These are phyloP conservation scores for Orientallactaga bullata DNA, from an alignment of 2,113 vertebrate species.

Conservation along the genomic window DNA sequence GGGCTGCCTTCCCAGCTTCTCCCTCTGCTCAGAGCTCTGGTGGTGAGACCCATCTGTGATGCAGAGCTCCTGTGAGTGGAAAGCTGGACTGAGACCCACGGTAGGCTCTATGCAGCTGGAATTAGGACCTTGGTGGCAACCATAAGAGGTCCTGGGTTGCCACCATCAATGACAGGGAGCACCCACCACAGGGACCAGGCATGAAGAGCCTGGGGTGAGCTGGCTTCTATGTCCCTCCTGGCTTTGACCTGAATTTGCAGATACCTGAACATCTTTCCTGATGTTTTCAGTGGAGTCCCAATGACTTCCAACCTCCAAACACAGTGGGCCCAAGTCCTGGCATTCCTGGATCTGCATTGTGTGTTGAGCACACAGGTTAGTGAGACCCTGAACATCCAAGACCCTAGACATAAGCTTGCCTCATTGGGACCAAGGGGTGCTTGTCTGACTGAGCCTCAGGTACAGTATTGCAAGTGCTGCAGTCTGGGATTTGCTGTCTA, in stretches of 20 bases:
- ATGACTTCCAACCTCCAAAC: not conserved
- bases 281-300: not conserved
- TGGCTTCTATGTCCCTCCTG: not conserved
- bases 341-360: not conserved
- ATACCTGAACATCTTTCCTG: not conserved
- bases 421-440: fast-evolving
- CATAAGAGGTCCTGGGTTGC: not conserved
- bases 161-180: not conserved
- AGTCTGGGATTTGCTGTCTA: not conserved
- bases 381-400: not conserved
- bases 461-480: not conserved
- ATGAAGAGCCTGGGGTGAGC: not conserved
- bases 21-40: not conserved
- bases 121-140: no score
- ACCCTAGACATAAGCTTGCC: not conserved
- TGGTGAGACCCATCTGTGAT: not conserved
- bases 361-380: not conserved
- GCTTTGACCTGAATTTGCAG: no score
- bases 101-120: not conserved
- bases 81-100: not conserved
- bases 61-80: not conserved
- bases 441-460: not conserved
- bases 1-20: not conserved
- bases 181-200: not conserved
- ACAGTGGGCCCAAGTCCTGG: not conserved